phyloP scores from a whole-genome alignment of 2,888 invertebrate genomes.

The Stenotaenia linearis region DNA sequence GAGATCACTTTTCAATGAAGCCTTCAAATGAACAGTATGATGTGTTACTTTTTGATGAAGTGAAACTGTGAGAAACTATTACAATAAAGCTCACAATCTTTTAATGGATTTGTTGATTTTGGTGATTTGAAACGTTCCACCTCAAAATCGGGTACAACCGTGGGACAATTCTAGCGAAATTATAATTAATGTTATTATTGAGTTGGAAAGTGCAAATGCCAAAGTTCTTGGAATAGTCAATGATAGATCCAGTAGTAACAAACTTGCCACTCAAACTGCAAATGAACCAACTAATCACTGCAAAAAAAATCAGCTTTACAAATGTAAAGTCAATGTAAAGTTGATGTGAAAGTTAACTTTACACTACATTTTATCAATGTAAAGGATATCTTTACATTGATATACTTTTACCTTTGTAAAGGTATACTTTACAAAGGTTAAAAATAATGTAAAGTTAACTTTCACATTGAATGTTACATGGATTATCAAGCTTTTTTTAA shows the following conservation, averaged over 20 bases:
- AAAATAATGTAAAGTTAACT: too few relatives aligned
- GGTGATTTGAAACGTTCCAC: not conserved
- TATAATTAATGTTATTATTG: not conserved
- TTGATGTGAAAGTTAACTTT: too few relatives aligned
- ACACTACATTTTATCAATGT: too few relatives aligned
- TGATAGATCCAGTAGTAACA: not conserved
- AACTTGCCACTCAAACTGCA: too few relatives aligned
- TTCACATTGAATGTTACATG: too few relatives aligned
- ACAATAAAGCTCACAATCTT: not conserved
- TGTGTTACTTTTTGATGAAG: not conserved
- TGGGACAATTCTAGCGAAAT: not conserved
- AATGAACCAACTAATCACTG: too few relatives aligned
- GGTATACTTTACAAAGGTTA: too few relatives aligned
- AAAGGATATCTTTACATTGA: too few relatives aligned
- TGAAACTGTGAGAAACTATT: not conserved
- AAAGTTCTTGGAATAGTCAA: not conserved
- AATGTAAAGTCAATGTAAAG: too few relatives aligned
- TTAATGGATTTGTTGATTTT: not conserved
- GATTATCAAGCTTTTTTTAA: too few relatives aligned
- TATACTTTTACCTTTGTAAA: too few relatives aligned
- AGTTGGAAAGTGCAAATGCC: not conserved
- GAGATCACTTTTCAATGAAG: not conserved
- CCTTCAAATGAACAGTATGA: not conserved
- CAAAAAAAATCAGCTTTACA: too few relatives aligned
- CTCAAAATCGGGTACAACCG: not conserved